phyloP scores from a whole-genome alignment of 1,140 invertebrate species.

The Sycophaga agraensis region DNA sequence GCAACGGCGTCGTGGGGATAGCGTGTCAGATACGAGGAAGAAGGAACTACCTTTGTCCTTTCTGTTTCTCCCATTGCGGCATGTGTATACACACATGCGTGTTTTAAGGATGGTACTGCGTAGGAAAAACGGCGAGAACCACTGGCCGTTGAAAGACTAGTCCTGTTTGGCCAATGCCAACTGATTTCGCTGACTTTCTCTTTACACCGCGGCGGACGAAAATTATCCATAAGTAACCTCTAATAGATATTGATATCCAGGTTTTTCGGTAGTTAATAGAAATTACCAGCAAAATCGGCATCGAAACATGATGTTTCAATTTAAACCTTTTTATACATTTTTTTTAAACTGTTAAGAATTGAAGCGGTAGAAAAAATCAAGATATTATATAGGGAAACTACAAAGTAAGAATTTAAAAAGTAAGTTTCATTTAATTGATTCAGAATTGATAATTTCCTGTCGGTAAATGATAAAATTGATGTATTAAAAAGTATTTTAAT shows the following conservation, averaged over 20 bases:
- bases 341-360: no score
- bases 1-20: slow-evolving; percentile 33
- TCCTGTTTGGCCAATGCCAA: not conserved
- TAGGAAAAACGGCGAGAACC: slow-evolving; percentile 36
- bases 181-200: not conserved
- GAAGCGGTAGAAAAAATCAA: no score
- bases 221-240: not conserved
- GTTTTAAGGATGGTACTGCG: slow-evolving; percentile 8
- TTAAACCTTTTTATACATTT: no score
- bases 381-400: no score
- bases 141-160: slow-evolving; percentile 31
- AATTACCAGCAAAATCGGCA: no score
- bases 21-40: slow-evolving; percentile 32
- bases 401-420: no score
- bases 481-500: no score
- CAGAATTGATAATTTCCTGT: not conserved
- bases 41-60: slow-evolving; percentile 25
- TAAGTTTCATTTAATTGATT: no score
- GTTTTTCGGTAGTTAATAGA: no score
- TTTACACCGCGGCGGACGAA: not conserved
- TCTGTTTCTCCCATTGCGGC: not conserved
- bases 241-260: no score
- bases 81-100: slow-evolving; percentile 7
- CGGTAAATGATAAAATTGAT: not conserved
- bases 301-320: no score